Evolutionary conservation across 2,888 invertebrate genomes (phyloP).

Genomic region (Plagodis dolabraria): DNA sequence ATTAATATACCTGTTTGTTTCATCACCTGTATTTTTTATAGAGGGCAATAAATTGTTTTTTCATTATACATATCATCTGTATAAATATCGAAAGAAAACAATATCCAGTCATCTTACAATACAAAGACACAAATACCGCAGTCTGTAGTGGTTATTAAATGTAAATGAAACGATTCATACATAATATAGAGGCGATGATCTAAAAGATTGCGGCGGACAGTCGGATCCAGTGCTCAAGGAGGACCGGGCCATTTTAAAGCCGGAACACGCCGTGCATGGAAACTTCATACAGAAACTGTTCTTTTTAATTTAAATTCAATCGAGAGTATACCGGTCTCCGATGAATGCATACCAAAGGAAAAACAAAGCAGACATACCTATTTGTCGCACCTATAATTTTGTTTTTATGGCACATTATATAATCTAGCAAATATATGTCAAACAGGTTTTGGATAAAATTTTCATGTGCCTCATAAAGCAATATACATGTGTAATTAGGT

Average conservation of each 20-base stretch:
- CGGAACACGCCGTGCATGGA: constrained; percentile 72
- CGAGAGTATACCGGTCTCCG: constrained; percentile 36
- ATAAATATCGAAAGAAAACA: background rate
- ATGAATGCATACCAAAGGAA: constrained; percentile 36
- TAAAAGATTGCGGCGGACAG: constrained; percentile 69
- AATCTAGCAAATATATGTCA: constrained; percentile 4
- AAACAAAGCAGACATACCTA: constrained; percentile 35
- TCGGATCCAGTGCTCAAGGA: constrained; percentile 74
- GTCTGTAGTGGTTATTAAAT: constrained; percentile 34
- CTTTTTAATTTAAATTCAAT: constrained; percentile 39
- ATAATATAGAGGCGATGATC: constrained; percentile 58
- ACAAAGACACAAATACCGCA: constrained; percentile 5
- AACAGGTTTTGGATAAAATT: constrained; percentile 22
- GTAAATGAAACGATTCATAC: constrained; percentile 38
- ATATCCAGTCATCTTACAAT: constrained; percentile 11
- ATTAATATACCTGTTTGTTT: too few species aligned
- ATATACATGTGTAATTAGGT: background rate
- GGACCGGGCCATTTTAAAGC: constrained; percentile 79
- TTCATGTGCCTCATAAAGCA: constrained; percentile 21
- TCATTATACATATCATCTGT: background rate
- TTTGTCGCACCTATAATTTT: constrained; percentile 33
- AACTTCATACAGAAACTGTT: constrained; percentile 54
- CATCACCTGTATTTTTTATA: too few species aligned
- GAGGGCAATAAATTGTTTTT: background rate
- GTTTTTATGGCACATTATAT: constrained; percentile 20